Evolutionary conservation across 2,113 vertebrate genomes (phyloP).

Genomic region (Octodon degus): DNA sequence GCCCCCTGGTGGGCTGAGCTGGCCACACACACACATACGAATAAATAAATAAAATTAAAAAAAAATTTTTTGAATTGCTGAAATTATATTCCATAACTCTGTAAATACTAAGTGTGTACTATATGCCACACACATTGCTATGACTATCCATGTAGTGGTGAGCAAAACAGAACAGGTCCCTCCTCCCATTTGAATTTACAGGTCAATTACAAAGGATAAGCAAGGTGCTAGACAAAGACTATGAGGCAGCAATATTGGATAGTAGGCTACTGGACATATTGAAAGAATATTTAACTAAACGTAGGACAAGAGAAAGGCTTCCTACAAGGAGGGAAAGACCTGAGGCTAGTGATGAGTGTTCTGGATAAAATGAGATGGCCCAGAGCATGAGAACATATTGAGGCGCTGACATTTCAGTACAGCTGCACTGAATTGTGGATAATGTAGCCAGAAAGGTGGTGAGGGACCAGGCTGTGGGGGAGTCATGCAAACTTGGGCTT

Average conservation of each 20-base stretch:
- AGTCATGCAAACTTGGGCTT: neutral
- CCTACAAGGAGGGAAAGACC: conserved; percentile 20
- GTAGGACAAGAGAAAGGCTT: neutral
- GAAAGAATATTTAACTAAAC: conserved; percentile 1
- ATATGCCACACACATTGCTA: neutral
- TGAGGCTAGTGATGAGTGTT: neutral
- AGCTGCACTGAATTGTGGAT: neutral
- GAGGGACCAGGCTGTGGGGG: neutral
- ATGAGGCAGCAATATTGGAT: neutral
- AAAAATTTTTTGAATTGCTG: neutral
- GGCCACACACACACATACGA: no score
- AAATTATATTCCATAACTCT: conserved; percentile 52
- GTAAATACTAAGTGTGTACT: conserved; percentile 31
- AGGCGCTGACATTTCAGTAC: conserved; percentile 51
- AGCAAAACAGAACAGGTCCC: conserved; percentile 14
- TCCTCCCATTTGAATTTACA: conserved; percentile 29
- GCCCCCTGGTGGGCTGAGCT: no score
- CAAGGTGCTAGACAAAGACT: conserved; percentile 23
- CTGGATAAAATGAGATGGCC: conserved; percentile 45
- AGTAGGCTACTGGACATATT: neutral
- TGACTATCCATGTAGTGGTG: neutral
- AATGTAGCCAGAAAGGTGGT: neutral
- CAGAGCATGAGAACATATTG: neutral
- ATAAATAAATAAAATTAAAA: no score
- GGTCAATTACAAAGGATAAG: conserved; percentile 15